Conservation (phyloP, 2,888 invertebrate species). For the Neoscelio sp. region DNA sequence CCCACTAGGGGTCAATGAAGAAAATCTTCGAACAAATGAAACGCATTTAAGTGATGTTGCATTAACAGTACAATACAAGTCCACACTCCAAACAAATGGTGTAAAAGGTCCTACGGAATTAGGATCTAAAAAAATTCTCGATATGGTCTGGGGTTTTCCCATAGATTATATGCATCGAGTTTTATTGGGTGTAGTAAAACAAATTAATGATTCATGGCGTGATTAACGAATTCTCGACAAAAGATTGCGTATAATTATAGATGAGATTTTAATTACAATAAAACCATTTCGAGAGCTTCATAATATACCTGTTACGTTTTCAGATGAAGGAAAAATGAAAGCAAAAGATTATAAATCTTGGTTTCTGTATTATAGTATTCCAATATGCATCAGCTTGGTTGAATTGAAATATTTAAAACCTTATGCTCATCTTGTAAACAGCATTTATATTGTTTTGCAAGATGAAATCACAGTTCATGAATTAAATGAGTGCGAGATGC, state of each 20-base stretch:
- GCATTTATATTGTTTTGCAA: conserved; percentile 2
- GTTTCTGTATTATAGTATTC: conserved; percentile 22
- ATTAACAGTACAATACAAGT: neutral
- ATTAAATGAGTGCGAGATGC: conserved; percentile 8
- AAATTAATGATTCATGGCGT: conserved; percentile 20
- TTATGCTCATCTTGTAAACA: conserved; percentile 18
- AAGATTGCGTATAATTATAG: neutral
- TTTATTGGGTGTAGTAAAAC: conserved; percentile 25
- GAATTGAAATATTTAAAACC: conserved; percentile 10
- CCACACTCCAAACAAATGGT: conserved; percentile 20
- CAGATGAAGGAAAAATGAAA: conserved; percentile 17
- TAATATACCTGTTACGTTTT: neutral
- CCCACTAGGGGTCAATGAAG: conserved; percentile 3
- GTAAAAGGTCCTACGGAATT: conserved; percentile 49
- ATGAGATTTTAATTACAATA: neutral
- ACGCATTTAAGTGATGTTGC: conserved; percentile 18
- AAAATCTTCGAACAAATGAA: conserved; percentile 17
- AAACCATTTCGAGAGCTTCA: neutral
- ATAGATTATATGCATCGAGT: conserved; percentile 45
- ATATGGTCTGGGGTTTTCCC: conserved; percentile 55
- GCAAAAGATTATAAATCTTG: conserved; percentile 35
- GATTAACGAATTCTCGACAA: neutral
- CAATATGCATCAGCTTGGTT: neutral
- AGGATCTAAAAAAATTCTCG: conserved; percentile 3
- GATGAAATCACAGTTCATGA: conserved; percentile 1